Percentiles rank a stretch among this genome's conserved stretches.
phyloP scores from a whole-genome alignment of 2,113 vertebrate genomes.

The Hassar affinis region DNA sequence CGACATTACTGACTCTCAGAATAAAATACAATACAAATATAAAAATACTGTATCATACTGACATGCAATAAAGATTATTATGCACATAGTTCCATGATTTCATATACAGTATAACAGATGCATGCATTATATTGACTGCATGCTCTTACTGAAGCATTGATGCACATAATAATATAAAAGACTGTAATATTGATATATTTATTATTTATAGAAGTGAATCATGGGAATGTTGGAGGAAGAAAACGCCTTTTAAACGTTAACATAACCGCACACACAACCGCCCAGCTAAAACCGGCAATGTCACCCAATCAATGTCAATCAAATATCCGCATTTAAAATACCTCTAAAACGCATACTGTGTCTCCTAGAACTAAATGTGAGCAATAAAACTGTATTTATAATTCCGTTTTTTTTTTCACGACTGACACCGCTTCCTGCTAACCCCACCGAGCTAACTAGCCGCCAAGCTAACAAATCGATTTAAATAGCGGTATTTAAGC shows the following conservation, averaged over 20 bases:
- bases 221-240: not conserved
- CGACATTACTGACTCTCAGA: not conserved
- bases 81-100: too few species aligned
- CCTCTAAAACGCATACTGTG: too few species aligned
- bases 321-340: not conserved
- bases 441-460: conserved; percentile 11
- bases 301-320: not conserved
- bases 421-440: conserved; percentile 31
- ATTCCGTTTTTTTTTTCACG: not conserved
- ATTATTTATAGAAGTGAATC: not conserved
- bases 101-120: too few species aligned
- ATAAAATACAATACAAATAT: not conserved
- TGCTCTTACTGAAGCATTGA: not conserved
- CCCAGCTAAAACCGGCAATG: not conserved
- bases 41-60: not conserved
- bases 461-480: not conserved
- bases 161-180: not conserved
- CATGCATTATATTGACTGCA: not conserved
- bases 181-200: not conserved
- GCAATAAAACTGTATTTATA: not conserved
- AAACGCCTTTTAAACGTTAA: not conserved
- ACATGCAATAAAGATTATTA: too few species aligned
- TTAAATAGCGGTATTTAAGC: not conserved
- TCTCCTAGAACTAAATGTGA: not conserved
- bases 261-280: not conserved